These are phyloP conservation scores for Tenthredo amoena DNA, from an alignment of 2,888 invertebrate species.

Conservation along the genomic window DNA sequence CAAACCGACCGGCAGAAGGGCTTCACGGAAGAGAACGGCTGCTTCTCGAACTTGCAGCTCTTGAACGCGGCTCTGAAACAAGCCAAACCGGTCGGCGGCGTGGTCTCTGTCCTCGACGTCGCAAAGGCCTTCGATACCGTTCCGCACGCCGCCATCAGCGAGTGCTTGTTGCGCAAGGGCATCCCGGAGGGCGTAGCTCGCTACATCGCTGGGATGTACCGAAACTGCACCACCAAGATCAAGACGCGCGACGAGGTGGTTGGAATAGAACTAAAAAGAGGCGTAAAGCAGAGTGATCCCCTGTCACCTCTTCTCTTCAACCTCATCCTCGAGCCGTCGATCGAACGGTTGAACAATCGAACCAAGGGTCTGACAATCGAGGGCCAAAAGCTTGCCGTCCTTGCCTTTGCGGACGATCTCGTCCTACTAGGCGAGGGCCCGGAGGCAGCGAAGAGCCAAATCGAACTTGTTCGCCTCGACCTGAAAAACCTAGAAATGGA, in stretches of 20 bases:
- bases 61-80: slow-evolving; percentile 52
- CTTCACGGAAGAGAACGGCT: slow-evolving; percentile 53
- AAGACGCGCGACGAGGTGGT: slow-evolving; percentile 19
- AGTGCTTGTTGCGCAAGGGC: slow-evolving; percentile 68
- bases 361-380: slow-evolving; percentile 54
- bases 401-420: slow-evolving; percentile 61
- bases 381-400: neutral
- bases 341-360: neutral
- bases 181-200: slow-evolving; percentile 65
- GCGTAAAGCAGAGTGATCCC: slow-evolving; percentile 63
- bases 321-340: slow-evolving; percentile 53
- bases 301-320: slow-evolving; percentile 60
- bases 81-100: slow-evolving; percentile 65
- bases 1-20: slow-evolving; percentile 47
- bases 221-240: slow-evolving; percentile 63
- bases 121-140: slow-evolving; percentile 75
- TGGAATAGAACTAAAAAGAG: slow-evolving; percentile 52
- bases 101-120: slow-evolving; percentile 74
- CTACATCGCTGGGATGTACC: slow-evolving; percentile 70
- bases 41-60: slow-evolving; percentile 48
- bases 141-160: slow-evolving; percentile 64
- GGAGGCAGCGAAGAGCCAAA: slow-evolving; percentile 22
- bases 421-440: slow-evolving; percentile 53
- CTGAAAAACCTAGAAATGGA: slow-evolving; percentile 46
- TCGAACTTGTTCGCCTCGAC: neutral